Evolutionary conservation across 23 tunicate species (phyloP), one percentile per base, ranked within the genome.

Genomic region (Halocynthia aurantium): DNA sequence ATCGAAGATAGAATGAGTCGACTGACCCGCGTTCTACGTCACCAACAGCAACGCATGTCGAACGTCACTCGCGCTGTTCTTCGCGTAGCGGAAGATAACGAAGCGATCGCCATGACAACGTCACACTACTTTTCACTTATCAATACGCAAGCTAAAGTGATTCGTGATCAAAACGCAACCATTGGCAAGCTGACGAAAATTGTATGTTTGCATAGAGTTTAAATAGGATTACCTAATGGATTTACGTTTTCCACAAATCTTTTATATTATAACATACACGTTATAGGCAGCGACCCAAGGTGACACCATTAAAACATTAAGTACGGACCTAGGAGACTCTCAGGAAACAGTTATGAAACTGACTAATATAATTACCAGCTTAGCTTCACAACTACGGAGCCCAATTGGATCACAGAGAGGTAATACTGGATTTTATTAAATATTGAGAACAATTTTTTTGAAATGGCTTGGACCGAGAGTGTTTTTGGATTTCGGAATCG

Each of bases 301-400:
- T 0, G 22, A 69, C 15, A 80, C 55, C 7, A 80, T 89, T 11
- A 40, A 52, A 60, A 73, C 55, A 50, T 21, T 89, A 63, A 80
- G 72, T 51, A 55, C 44, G 49, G 92, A 86, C 15, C 80, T 92
- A 69, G 80, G 51, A 57, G 72, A 82, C 60, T 75, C 80, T 52
- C 92, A 92, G 49, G 91, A 86, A 11, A 82, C 85, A 8, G 86
- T 84, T 6, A 86, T 78, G 82, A 92, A 92, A 58, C 66, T 92
- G n/a, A 80, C 84, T 53, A 92, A 71, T 22, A 92, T 92, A 17
- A 75, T 92, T 11, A 85, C 92, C 10, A 92, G 80, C 65, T 53
- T 92, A 6, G 98, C 78, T 6, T 75, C 65, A 52, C 83, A 83
- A 60, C 61, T 86, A 20, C 85, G 88, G 70, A 71, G 84, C 12